Conservation (phyloP, 2,797 vertebrate species). For the Eupleurogrammus muticus region DNA sequence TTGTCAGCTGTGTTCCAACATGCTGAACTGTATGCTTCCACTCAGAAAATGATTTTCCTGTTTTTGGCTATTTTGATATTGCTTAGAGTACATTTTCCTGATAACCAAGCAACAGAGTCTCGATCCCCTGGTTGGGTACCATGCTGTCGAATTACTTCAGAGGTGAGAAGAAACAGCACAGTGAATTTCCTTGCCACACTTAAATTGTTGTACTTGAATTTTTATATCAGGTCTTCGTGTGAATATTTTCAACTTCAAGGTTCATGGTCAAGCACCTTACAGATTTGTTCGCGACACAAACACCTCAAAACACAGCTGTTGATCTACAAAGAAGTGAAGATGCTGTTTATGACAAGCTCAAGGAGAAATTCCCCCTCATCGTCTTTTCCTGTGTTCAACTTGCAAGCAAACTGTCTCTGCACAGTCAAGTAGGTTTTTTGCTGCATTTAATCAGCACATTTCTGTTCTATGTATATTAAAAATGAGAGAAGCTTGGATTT, state of each 20-base stretch:
- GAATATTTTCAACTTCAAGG: conserved; percentile 74
- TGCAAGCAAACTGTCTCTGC: conserved; percentile 93
- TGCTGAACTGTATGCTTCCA: neutral
- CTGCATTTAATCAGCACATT: neutral
- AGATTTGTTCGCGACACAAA: conserved; percentile 64
- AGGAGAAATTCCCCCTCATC: conserved; percentile 83
- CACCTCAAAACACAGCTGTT: conserved; percentile 20
- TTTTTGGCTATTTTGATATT: conserved; percentile 2
- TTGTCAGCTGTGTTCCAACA: conserved; percentile 1
- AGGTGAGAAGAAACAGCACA: conserved; percentile 79
- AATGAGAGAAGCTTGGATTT: neutral
- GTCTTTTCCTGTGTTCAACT: conserved; percentile 91
- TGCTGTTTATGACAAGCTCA: conserved; percentile 77
- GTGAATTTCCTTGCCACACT: conserved; percentile 1
- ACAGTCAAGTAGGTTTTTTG: conserved; percentile 84
- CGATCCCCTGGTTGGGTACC: conserved; percentile 86
- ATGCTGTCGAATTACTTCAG: conserved; percentile 92
- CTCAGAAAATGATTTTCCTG: neutral
- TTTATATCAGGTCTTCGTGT: neutral
- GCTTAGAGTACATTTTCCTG: conserved; percentile 89
- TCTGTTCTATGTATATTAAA: neutral
- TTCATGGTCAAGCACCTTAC: conserved; percentile 90
- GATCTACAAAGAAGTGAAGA: conserved; percentile 66
- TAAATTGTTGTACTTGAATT: neutral
- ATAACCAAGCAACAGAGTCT: conserved; percentile 88